Percentiles rank a stretch among this genome's conserved stretches.
Conservation (phyloP, 2,797 vertebrate genomes). For the Micropoecilia bifurca region DNA sequence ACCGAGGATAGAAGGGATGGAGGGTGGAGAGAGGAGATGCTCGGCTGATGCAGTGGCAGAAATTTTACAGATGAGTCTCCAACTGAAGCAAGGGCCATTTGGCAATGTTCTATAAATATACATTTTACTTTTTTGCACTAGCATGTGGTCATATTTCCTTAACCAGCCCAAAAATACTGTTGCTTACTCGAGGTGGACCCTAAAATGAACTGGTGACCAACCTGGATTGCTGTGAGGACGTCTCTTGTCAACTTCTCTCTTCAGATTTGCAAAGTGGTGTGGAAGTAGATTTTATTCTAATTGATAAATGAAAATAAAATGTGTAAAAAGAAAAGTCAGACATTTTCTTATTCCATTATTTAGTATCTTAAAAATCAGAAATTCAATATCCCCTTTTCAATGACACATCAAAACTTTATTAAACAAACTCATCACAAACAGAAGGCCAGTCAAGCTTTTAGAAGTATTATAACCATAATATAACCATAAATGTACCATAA, state of each 20-base stretch:
- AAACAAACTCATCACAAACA: not conserved
- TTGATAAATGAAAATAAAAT: not conserved
- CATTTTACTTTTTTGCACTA: not conserved
- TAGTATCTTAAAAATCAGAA: not conserved
- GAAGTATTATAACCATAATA: not conserved
- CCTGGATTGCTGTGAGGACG: not conserved
- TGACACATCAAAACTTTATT: not conserved
- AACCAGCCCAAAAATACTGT: not conserved
- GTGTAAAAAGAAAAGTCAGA: not conserved
- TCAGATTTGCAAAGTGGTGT: not conserved
- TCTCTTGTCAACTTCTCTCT: not conserved
- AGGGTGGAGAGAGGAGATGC: conserved; percentile 16
- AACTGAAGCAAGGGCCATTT: not conserved
- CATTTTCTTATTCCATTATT: not conserved
- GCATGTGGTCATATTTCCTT: not conserved
- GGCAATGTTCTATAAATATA: not conserved
- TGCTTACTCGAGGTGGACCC: not conserved
- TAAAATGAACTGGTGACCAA: not conserved
- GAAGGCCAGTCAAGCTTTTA: not conserved
- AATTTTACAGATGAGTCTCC: not conserved
- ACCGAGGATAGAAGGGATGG: conserved; percentile 31
- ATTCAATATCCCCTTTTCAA: not conserved
- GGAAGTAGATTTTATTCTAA: not conserved
- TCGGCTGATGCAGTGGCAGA: not conserved
- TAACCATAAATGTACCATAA: no score